Evolutionary conservation across 1,140 invertebrate species (phyloP).

Genomic region (Ceratina australensis): DNA sequence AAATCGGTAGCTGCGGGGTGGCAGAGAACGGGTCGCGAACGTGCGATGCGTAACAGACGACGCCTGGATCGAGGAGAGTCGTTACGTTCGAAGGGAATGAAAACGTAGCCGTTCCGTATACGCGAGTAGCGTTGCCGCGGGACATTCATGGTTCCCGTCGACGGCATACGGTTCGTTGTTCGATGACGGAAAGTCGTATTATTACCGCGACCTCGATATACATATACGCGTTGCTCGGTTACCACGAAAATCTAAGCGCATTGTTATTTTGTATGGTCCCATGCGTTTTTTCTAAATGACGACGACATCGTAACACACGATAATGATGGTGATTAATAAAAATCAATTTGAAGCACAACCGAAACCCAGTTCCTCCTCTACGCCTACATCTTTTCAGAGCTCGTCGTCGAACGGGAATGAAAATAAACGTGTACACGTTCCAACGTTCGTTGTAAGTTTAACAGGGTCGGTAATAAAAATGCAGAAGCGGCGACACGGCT

Average conservation of each 20-base stretch:
- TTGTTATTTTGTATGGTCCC: slow-evolving; percentile 78
- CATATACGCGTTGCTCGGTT: slow-evolving; percentile 69
- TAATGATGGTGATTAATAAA: slow-evolving; percentile 73
- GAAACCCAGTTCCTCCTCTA: not conserved
- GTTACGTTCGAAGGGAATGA: slow-evolving; percentile 43
- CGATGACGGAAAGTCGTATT: slow-evolving; percentile 20
- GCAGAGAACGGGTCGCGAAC: not conserved
- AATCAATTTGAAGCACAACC: slow-evolving; percentile 62
- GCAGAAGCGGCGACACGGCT: no score
- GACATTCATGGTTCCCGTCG: slow-evolving; percentile 23
- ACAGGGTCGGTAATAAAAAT: no score
- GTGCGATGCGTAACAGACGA: no score
- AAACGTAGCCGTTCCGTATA: slow-evolving; percentile 52
- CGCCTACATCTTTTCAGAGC: not conserved
- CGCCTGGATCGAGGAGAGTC: not conserved
- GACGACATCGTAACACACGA: slow-evolving; percentile 69
- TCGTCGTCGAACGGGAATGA: no score
- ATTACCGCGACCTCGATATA: slow-evolving; percentile 53
- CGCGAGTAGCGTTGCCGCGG: slow-evolving; percentile 45
- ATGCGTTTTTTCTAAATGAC: slow-evolving; percentile 76
- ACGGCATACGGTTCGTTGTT: slow-evolving; percentile 18
- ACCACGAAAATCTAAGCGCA: slow-evolving; percentile 73
- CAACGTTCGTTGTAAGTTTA: no score
- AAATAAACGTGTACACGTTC: no score
- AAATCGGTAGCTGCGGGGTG: slow-evolving; percentile 53